Evolutionary conservation across 2,113 vertebrate species (phyloP), one percentile per base, ranked within the genome.

Genomic region (Microcebus ravelobensis): DNA sequence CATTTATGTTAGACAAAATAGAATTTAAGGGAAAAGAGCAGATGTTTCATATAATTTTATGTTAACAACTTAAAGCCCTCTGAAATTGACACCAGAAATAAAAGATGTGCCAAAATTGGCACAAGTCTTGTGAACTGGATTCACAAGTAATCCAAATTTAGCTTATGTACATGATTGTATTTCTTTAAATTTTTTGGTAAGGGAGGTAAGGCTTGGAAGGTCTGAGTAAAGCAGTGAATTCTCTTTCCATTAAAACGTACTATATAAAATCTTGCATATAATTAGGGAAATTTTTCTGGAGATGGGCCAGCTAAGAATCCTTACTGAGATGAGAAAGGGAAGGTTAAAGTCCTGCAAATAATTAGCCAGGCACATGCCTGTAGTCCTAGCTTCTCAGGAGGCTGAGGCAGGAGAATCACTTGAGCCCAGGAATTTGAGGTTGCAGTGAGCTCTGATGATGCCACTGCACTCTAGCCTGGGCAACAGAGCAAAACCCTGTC

Each of bases 211-310:
- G 12, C 67, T 87, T 91, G 13, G 17, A 74, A 74, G 45, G 34
- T 85, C 36, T 42, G 73, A n/a, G 8, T 55, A 92, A 90, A 93
- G 68, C 39, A 67, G 25, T 86, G 39, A 91, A 65, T 77, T 86
- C 18, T 89, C 4, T 86, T 29, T 52, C 55, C 20, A 65, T 74
- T 89, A 84, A 89, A 94, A 63, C 74, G 23, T 68, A 52, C n/a
- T 67, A 34, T 61, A 23, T 80, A 91, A 94, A 94, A 76, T 84
- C 76, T 84, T 95, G 70, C 65, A 11, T 94, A 18, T 50, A 36
- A 36, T 74, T 68, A 89, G 48, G 39, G 73, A 85, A 86, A 74
- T 71, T 86, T 92, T 15, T 3, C 42, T 85, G 45, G 55, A 84
- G 31, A 52, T 94, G 31, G 48, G 29, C 76, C 86, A 73, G 48